Evolutionary conservation across 2,113 vertebrate species (phyloP).

Genomic region (Suricata suricatta): DNA sequence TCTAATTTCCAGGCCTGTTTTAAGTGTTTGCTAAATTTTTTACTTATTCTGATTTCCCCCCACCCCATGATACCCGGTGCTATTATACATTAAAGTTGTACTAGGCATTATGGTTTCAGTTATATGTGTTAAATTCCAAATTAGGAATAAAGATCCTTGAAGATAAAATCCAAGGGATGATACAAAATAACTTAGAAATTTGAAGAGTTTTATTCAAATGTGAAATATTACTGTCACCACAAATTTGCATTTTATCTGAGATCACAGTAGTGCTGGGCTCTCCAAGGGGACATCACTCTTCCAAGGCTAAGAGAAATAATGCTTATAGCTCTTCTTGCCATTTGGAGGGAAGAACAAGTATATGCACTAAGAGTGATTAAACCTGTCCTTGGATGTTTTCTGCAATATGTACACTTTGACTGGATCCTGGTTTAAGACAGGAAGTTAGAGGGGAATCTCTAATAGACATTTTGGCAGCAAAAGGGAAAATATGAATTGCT

Average conservation of each 20-base stretch:
- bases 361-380: background rate
- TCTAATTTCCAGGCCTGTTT: background rate
- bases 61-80: background rate
- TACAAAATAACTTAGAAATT: background rate
- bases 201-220: background rate
- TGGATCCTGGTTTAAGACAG: background rate
- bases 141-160: background rate
- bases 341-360: background rate
- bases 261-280: background rate
- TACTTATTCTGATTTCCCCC: background rate
- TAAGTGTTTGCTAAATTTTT: background rate
- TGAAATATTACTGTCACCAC: background rate
- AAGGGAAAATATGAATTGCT: background rate
- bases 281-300: background rate
- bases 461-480: background rate
- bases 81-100: background rate
- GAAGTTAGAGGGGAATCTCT: background rate
- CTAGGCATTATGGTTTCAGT: background rate
- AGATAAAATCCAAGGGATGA: background rate
- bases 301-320: background rate
- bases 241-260: background rate
- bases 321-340: background rate
- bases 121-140: slow-evolving; percentile 14
- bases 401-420: background rate
- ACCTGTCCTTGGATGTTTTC: background rate